Conservation (phyloP, 2,888 invertebrate species). For the Pandemis heparana region DNA sequence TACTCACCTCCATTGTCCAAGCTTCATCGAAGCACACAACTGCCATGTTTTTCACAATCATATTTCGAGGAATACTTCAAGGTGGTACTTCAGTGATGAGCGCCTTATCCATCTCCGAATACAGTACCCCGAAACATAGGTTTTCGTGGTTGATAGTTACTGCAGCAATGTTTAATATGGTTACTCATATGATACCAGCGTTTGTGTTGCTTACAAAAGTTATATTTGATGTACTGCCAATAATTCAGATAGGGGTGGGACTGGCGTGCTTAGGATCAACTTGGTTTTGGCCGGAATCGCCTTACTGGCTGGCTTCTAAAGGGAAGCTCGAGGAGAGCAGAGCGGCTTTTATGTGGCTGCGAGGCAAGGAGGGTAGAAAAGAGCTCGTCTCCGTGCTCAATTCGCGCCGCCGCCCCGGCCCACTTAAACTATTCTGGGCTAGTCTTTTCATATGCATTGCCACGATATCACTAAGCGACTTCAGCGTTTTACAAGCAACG, state of each 20-base stretch:
- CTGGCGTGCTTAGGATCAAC: not conserved
- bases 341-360: not conserved
- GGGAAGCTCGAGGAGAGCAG: not conserved
- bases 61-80: not conserved
- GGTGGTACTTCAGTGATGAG: not conserved
- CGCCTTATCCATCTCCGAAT: not conserved
- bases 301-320: conserved; percentile 3
- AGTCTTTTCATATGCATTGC: not conserved
- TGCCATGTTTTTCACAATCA: not conserved
- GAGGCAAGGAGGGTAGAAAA: not conserved
- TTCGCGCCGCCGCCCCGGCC: not conserved
- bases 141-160: not conserved
- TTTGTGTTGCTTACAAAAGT: not conserved
- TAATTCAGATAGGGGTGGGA: not conserved
- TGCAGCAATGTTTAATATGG: not conserved
- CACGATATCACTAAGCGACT: not conserved
- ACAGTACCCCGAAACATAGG: not conserved
- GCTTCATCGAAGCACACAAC: not conserved
- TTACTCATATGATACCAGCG: not conserved
- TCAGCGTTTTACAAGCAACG: not conserved
- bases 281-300: conserved; percentile 6
- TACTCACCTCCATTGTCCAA: not conserved
- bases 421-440: not conserved
- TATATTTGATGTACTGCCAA: not conserved
- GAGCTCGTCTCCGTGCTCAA: not conserved